Base-by-base conservation (phyloP, 2,113 vertebrate genomes). In the Megalops atlanticus region DNA sequence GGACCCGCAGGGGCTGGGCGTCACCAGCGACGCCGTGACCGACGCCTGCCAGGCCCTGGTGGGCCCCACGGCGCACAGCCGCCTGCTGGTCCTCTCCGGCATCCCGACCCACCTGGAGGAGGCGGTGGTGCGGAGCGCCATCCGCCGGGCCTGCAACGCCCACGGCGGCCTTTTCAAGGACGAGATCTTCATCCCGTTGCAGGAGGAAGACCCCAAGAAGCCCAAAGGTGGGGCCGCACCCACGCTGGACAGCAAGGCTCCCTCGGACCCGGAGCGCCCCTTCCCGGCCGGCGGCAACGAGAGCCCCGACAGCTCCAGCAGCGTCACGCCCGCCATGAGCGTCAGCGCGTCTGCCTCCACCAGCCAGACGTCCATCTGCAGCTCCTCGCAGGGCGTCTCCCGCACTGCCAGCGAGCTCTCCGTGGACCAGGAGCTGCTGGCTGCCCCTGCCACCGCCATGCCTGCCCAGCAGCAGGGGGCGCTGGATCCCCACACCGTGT, bases 41-140 rank as follows among this genome's bases (percentile, higher is more conserved):
- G 98, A 99, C 0, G 98, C 98, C 0, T 97, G 96, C 83, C 98
- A 99, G 88, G 96, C 98, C 0, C 90, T 99, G 1, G 97, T 99
- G 0, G 96, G 97, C 11, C 95, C 96, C 76, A 98, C 97, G 0
- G 96, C 97, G 72, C 97, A 99, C 36, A 95, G 95, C 88, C 97
- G 98, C 78, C 84, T 99, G 78, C 94, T 99, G 2, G 97, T 99
- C 76, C 97, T 99, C 87, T 99, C 97, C 0, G 97, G 98, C 15
- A 98, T 99, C 84, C 97, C 98, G 14, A 97, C 96, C 0, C 98
- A 99, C 92, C 89, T 99, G 85, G 98, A 99, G 81, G 98, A 99
- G 91, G 81, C 89, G 0, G 92, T 95, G 0, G 98, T 99, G 69
- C 91, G 97, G 36, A 96, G 91, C 0, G 98, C 97, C 1, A 98